These are phyloP conservation scores for Homalodisca vitripennis DNA, from an alignment of 1,140 invertebrate species.

Conservation along the genomic window DNA sequence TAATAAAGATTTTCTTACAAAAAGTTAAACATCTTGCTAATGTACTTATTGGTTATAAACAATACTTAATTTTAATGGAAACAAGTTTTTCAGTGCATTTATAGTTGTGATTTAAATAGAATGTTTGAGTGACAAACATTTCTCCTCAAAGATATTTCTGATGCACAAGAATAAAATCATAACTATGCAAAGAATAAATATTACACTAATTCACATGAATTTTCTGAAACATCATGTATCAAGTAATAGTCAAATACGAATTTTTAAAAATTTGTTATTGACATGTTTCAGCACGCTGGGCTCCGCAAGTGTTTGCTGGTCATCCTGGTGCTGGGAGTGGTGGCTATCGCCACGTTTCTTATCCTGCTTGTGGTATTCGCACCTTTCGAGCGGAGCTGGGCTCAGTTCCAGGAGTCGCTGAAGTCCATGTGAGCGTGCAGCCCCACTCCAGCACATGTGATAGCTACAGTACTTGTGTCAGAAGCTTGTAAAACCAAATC, in stretches of 20 bases:
- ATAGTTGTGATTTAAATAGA: no score
- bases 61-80: no score
- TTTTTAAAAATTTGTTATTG: conserved; percentile 33
- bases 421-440: conserved; percentile 28
- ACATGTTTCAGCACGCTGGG: conserved; percentile 63
- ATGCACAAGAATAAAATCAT: background rate
- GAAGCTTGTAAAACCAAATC: no score
- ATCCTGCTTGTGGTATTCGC: conserved; percentile 71
- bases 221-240: background rate
- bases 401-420: conserved; percentile 30
- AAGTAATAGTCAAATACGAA: background rate
- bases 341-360: conserved; percentile 61
- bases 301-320: conserved; percentile 72
- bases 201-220: background rate
- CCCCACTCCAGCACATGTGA: no score
- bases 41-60: no score
- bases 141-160: background rate
- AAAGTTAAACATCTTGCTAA: no score
- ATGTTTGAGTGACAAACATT: no score
- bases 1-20: no score
- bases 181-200: background rate
- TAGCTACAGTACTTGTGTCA: no score
- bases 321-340: conserved; percentile 67
- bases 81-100: no score
- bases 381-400: conserved; percentile 62